Evolutionary conservation across 1,140 invertebrate genomes (phyloP).

Genomic region (Tribolium castaneum): DNA sequence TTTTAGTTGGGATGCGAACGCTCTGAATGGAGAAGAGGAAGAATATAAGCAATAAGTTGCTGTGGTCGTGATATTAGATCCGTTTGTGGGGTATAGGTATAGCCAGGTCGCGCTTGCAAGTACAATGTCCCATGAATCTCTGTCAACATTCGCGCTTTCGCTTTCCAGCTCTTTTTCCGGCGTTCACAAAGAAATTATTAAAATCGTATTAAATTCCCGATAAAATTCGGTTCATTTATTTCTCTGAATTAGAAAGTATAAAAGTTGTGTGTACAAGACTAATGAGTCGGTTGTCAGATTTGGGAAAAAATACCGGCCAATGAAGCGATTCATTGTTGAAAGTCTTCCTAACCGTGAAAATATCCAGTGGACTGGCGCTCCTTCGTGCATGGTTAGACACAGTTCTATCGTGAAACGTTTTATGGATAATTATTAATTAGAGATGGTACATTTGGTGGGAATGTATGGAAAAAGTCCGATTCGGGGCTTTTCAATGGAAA

Average conservation of each 20-base stretch:
- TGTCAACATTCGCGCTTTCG: constrained; percentile 29
- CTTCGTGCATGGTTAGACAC: constrained; percentile 33
- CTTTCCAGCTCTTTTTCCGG: not conserved
- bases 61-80: constrained; percentile 22
- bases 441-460: constrained; percentile 27
- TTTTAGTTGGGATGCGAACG: too few species aligned
- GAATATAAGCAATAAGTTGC: constrained; percentile 22
- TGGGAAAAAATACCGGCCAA: constrained; percentile 5
- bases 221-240: constrained; percentile 10
- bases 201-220: constrained; percentile 10
- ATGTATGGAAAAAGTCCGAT: not conserved
- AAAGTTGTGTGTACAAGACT: constrained; percentile 17
- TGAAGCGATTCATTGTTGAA: constrained; percentile 30
- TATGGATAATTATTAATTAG: constrained; percentile 34
- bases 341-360: constrained; percentile 32
- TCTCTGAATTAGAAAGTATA: constrained; percentile 9
- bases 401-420: constrained; percentile 32
- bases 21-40: not conserved
- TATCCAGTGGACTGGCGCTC: constrained; percentile 25
- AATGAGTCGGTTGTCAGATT: constrained; percentile 28
- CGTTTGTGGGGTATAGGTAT: constrained; percentile 2
- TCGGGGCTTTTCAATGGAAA: not conserved
- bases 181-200: constrained; percentile 1
- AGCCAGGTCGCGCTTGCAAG: constrained; percentile 14
- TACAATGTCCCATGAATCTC: constrained; percentile 30